Evolutionary conservation across 2,888 invertebrate species (phyloP), one percentile per base, ranked within the genome.

Genomic region (Drosophila anomelani): DNA sequence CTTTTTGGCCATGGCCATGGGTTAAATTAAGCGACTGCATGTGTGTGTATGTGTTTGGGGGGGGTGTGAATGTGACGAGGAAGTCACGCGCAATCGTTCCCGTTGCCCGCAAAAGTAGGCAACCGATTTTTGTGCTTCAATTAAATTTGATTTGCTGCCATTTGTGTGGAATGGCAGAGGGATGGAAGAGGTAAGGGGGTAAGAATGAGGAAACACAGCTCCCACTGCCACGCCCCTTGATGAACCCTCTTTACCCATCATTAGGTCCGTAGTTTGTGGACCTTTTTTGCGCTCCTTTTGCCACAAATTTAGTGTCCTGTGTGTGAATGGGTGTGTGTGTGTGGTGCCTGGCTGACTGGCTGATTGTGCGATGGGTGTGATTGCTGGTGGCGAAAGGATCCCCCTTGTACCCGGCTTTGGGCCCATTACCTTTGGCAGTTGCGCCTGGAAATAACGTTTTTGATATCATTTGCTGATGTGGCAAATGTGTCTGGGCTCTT

Each of bases 381-480:
- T 38, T 53, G 51, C 51, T 53, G 51, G 51, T 53, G 51, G 51
- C 51, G 51, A 53, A 53, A 53, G 23, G 34, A 13, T 29, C 38
- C 54, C 46, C 57, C 46, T 34, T 38, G 32, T 46, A n/a, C 56
- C 72, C 26, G 34, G 15, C 51, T 56, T 55, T 72, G 41, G 63
- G 73, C 23, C 73, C 73, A 74, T 73, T 73, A 74, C 74, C 73
- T 74, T 75, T 75, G 74, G 60, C 87, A 84, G 85, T 79, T 81
- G 75, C 72, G 68, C 72, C 80, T 81, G 86, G 67, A 84, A 88
- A 88, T 85, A 84, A 86, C 89, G 88, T 85, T 85, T 88, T 88
- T 88, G 89, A 85, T 87, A 85, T 88, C 89, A 88, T 85, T 88
- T 85, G 85, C 85, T 85, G 87, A 88, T 88, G 81, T 86, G 87